Conservation (phyloP, 1,140 invertebrate genomes). For the Drosophila persimilis region DNA sequence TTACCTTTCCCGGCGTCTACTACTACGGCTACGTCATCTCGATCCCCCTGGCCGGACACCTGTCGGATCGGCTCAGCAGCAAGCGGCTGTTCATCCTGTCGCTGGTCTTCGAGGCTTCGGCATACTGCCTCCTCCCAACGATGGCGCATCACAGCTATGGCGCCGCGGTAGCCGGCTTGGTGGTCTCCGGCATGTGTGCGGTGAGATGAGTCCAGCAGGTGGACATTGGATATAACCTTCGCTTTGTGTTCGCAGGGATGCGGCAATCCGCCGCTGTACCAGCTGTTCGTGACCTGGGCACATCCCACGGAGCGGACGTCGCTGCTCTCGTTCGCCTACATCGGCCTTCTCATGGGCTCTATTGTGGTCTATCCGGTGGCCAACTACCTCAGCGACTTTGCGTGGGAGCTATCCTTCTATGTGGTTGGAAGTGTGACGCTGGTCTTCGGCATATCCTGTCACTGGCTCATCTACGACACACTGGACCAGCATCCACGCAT, state of each 20-base stretch:
- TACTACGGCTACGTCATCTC: slow-evolving; percentile 73
- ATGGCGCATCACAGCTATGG: slow-evolving; percentile 58
- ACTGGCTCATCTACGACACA: slow-evolving; percentile 66
- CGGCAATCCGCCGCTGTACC: slow-evolving; percentile 69
- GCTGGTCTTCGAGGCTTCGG: slow-evolving; percentile 37
- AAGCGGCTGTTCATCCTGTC: slow-evolving; percentile 67
- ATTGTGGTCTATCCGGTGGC: slow-evolving; percentile 66
- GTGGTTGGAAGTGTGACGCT: slow-evolving; percentile 53
- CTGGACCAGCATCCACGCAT: slow-evolving; percentile 71
- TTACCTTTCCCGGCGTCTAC: slow-evolving; percentile 58
- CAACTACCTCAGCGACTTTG: slow-evolving; percentile 55
- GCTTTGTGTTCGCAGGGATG: slow-evolving; percentile 49
- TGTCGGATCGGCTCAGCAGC: slow-evolving; percentile 69
- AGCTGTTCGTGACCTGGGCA: slow-evolving; percentile 71
- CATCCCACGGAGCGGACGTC: slow-evolving; percentile 75
- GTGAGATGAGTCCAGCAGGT: slow-evolving; percentile 27
- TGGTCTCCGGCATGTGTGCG: slow-evolving; percentile 60
- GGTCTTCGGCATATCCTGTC: slow-evolving; percentile 53
- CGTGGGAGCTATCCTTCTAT: slow-evolving; percentile 69
- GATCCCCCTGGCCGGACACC: slow-evolving; percentile 58
- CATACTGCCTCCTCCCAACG: slow-evolving; percentile 57
- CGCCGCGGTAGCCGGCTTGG: slow-evolving; percentile 34
- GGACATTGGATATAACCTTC: not conserved
- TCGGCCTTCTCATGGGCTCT: slow-evolving; percentile 63
- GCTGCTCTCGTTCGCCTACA: slow-evolving; percentile 69